Evolutionary conservation across 2,888 invertebrate species (phyloP).

Genomic region (Bembecia ichneumoniformis): DNA sequence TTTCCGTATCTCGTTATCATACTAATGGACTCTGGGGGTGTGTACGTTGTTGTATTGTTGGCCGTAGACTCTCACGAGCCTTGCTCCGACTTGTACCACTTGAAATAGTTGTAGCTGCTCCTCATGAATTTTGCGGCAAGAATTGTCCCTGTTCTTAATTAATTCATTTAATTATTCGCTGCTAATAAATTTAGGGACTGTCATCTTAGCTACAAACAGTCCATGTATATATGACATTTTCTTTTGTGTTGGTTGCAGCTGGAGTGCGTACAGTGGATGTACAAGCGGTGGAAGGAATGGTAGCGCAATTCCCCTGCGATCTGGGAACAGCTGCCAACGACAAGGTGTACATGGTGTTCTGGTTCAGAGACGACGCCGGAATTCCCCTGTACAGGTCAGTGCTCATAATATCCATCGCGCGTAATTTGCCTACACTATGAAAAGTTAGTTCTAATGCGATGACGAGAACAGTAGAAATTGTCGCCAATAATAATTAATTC

Average conservation of each 20-base stretch:
- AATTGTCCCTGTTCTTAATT: too few species aligned
- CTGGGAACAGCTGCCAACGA: conserved; percentile 86
- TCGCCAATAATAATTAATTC: conserved; percentile 36
- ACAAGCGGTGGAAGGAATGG: conserved; percentile 90
- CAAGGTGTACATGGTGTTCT: conserved; percentile 92
- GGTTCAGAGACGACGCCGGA: conserved; percentile 90
- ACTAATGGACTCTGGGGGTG: conserved; percentile 43
- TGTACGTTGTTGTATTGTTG: conserved; percentile 21
- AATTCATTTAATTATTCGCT: too few species aligned
- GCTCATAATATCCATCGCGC: not conserved
- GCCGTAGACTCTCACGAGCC: not conserved
- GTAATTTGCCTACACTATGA: not conserved
- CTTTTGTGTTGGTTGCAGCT: conserved; percentile 29
- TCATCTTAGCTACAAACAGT: too few species aligned
- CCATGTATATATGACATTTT: not conserved
- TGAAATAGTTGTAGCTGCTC: not conserved
- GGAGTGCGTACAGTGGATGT: conserved; percentile 83
- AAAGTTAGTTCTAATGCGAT: too few species aligned
- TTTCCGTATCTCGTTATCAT: conserved; percentile 26
- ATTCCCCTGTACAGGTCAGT: conserved; percentile 85
- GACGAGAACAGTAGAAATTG: too few species aligned
- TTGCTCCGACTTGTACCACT: not conserved
- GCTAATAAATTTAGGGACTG: too few species aligned
- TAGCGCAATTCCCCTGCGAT: conserved; percentile 89
- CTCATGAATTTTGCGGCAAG: not conserved